Base-by-base conservation (phyloP, 37 sponge, comb jelly and placozoan genomes). In the Chondrilla cf. caribensis region DNA sequence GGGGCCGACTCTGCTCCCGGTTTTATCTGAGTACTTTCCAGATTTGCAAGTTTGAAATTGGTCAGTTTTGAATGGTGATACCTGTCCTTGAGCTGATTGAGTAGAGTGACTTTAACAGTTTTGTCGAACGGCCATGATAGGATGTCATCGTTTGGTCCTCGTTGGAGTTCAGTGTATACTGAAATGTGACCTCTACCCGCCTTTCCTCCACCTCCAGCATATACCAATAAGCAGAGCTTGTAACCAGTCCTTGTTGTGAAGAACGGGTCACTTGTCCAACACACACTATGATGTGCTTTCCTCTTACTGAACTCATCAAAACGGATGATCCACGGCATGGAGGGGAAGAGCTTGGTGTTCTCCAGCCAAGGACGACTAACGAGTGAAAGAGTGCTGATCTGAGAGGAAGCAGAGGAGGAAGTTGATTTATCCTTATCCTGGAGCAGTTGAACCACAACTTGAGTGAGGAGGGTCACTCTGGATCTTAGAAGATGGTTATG, bases 281-380 rank as follows among this genome's bases (percentile, higher is more conserved):
- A 2, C 0, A 39, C 76, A 36, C 25, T 2, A 6, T 40, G 4
- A 6, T 29, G 26, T 19, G 37, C 3, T 68, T 4, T 68, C 5
- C 19, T 37, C 32, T 68, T 37, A 68, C 19, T 35, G 37, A n/a
- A n/a, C n/a, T 33, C 2, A 35, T 68, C 70, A 31, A 68, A 2
- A 31, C 32, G 2, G 3, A 68, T 28, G 2, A 33, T 9, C 70
- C 70, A 68, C 26, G 70, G 70, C 37, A 33, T 2, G 19, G 70
- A 36, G 21, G 70, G 70, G 6, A 68, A 68, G 32, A 21, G 19
- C 21, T 68, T 28, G 32, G 26, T 29, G 18, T 68, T 33, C 70
- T 68, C 70, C 32, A 68, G 70, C 70, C 70, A 68, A n/a, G 67
- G 57, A n/a, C n/a, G n/a, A n/a, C n/a, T n/a, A n/a, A n/a, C n/a